phyloP scores from a whole-genome alignment of 2,113 vertebrate species.

The Notarius lentiginosus region DNA sequence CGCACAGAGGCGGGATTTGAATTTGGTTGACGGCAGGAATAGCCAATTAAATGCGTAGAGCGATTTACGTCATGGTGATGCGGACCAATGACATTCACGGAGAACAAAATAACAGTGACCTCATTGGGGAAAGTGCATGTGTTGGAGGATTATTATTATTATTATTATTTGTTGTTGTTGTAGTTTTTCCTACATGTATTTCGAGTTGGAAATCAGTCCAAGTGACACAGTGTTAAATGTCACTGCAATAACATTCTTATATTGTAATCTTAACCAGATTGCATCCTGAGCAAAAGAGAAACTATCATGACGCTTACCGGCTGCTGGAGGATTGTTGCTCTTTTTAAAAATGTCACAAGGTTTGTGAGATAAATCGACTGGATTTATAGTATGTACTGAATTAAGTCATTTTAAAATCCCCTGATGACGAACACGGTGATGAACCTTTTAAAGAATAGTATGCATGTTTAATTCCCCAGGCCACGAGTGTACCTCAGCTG shows the following conservation, averaged over 20 bases:
- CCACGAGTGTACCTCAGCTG: not conserved
- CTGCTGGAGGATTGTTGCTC: not conserved
- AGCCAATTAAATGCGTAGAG: constrained; percentile 41
- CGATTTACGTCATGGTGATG: rapidly evolving
- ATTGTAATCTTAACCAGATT: not conserved
- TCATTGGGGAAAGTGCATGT: constrained; percentile 8
- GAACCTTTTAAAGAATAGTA: not conserved
- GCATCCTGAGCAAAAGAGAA: not conserved
- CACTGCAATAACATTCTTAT: not conserved
- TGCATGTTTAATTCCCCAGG: not conserved
- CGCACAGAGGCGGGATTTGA: constrained; percentile 53
- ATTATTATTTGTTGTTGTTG: not conserved
- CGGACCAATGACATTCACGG: constrained; percentile 58
- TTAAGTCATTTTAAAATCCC: not conserved
- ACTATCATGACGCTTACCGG: not conserved
- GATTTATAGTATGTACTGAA: not conserved
- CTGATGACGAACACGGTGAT: not conserved
- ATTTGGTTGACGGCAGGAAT: constrained; percentile 35
- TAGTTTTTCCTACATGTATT: not conserved
- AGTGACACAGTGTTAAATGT: not conserved
- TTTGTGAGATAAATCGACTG: constrained; percentile 1
- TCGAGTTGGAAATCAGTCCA: no score
- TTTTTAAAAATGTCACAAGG: not conserved
- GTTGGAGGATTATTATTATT: not conserved
- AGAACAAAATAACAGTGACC: not conserved